Percentiles rank a stretch among this genome's conserved stretches.
These are phyloP conservation scores for Argentina silus DNA, from an alignment of 2,797 vertebrate genomes.

Conservation along the genomic window DNA sequence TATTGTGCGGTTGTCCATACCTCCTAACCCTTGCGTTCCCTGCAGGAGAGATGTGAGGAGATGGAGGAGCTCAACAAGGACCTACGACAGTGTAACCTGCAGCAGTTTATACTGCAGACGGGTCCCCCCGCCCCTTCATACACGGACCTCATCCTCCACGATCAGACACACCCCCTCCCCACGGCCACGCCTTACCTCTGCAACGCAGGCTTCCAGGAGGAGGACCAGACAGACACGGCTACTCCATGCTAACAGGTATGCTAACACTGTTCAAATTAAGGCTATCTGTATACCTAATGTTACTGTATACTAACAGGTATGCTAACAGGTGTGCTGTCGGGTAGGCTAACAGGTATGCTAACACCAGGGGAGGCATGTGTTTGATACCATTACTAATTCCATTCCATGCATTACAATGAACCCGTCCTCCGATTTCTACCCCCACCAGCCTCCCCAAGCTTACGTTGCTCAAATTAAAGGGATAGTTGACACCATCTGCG, in stretches of 20 bases:
- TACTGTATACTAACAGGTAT: neutral
- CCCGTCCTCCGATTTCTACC: too few species aligned
- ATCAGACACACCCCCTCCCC: neutral
- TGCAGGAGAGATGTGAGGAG: constrained; percentile 79
- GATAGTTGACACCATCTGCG: too few species aligned
- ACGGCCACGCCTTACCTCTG: constrained; percentile 26
- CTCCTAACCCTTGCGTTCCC: neutral
- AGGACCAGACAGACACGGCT: constrained; percentile 18
- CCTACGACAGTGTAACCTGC: constrained; percentile 90
- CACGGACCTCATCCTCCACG: constrained; percentile 50
- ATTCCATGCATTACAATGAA: too few species aligned
- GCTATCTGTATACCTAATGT: neutral
- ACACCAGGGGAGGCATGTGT: too few species aligned
- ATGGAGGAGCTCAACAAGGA: constrained; percentile 89
- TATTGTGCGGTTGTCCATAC: too few species aligned
- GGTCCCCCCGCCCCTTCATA: constrained; percentile 68
- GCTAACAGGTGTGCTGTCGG: neutral
- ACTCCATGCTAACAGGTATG: constrained; percentile 1
- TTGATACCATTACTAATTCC: too few species aligned
- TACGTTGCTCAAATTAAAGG: too few species aligned
- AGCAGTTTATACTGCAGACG: constrained; percentile 91
- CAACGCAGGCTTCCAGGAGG: constrained; percentile 48
- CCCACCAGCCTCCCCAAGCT: too few species aligned
- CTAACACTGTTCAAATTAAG: neutral
- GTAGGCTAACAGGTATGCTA: neutral